These are phyloP conservation scores for Danio aesculapii DNA, from an alignment of 2,797 vertebrate species.

Conservation along the genomic window DNA sequence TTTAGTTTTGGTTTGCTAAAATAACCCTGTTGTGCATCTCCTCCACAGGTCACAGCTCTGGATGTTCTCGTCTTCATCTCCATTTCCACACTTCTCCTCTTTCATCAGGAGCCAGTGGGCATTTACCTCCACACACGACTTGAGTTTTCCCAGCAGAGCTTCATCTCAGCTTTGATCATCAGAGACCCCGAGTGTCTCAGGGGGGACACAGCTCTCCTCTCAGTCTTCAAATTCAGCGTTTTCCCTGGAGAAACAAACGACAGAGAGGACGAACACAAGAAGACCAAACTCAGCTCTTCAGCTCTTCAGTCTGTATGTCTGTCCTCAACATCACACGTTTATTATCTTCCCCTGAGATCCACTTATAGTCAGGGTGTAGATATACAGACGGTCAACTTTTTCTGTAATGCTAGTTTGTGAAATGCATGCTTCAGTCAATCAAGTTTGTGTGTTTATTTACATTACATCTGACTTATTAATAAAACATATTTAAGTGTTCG, in stretches of 20 bases:
- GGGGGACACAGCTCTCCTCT: constrained; percentile 25
- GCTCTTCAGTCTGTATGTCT: no score
- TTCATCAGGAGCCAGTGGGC: constrained; percentile 70
- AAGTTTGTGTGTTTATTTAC: no score
- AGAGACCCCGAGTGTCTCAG: constrained; percentile 68
- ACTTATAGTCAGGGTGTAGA: no score
- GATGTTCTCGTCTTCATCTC: constrained; percentile 52
- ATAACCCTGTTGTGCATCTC: not conserved
- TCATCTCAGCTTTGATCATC: constrained; percentile 79
- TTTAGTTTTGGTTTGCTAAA: no score
- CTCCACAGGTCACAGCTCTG: constrained; percentile 15
- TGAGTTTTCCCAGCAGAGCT: constrained; percentile 68
- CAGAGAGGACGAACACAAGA: constrained; percentile 12
- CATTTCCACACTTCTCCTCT: constrained; percentile 60
- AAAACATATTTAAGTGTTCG: no score
- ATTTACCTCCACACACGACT: constrained; percentile 72
- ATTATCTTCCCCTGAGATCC: no score
- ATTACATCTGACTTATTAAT: no score
- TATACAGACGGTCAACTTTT: no score
- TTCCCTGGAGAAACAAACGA: constrained; percentile 18
- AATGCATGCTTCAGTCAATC: no score
- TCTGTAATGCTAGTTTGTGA: no score
- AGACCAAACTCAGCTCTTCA: no score
- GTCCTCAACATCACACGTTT: no score
- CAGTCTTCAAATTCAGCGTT: constrained; percentile 21